Evolutionary conservation across 2,113 vertebrate species (phyloP).

Genomic region (Tricholaema leucomelas): DNA sequence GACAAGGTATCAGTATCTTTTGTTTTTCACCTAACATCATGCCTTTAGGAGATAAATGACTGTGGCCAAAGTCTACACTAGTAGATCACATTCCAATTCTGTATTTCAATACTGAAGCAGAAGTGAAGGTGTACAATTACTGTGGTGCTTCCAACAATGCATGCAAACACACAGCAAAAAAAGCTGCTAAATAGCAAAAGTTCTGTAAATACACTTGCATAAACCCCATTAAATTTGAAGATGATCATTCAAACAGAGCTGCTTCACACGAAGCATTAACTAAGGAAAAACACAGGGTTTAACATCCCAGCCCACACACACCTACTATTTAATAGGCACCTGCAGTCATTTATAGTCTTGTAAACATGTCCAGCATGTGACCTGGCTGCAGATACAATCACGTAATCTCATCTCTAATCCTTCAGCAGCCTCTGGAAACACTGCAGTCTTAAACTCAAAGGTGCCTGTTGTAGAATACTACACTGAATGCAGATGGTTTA

Average conservation of each 20-base stretch:
- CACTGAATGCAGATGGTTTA: neutral
- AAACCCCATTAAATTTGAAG: neutral
- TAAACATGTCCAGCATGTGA: conserved; percentile 36
- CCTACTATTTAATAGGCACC: neutral
- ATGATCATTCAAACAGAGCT: neutral
- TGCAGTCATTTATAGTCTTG: neutral
- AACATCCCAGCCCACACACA: neutral
- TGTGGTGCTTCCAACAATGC: neutral
- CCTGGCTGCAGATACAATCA: conserved; percentile 1
- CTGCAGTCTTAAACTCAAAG: neutral
- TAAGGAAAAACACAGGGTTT: neutral
- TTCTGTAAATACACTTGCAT: neutral
- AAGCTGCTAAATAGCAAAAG: neutral
- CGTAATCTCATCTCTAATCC: conserved; percentile 50
- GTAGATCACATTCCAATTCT: neutral
- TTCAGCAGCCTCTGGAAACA: conserved; percentile 17
- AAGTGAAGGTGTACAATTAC: neutral
- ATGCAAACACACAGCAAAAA: neutral
- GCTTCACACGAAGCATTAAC: neutral
- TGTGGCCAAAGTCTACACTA: neutral
- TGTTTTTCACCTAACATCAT: neutral
- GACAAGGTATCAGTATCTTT: neutral
- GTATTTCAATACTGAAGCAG: neutral
- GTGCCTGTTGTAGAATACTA: neutral
- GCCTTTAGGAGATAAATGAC: neutral